phyloP scores from a whole-genome alignment of 2,888 invertebrate genomes.

The Isotomurus palustris region DNA sequence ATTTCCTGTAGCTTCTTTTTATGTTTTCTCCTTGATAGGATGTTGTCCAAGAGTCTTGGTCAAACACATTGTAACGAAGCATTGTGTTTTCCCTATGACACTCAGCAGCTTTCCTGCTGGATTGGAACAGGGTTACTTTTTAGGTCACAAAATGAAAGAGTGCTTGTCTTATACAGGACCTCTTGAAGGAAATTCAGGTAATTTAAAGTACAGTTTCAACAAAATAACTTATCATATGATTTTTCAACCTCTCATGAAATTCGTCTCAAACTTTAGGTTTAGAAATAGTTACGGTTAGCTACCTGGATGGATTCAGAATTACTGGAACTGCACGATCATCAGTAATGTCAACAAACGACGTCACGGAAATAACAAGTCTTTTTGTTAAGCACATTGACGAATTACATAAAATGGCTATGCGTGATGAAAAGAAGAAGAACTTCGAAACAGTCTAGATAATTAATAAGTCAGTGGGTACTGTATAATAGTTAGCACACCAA shows the following conservation, averaged over 20 bases:
- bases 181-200: background rate
- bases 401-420: too few relatives aligned
- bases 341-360: background rate
- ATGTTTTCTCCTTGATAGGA: too few relatives aligned
- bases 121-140: background rate
- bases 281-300: background rate
- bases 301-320: background rate
- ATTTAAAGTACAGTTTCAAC: too few relatives aligned
- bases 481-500: too few relatives aligned
- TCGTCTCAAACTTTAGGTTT: background rate
- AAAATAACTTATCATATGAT: too few relatives aligned
- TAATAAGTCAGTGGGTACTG: too few relatives aligned
- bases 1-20: too few relatives aligned
- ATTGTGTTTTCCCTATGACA: too few relatives aligned
- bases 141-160: background rate
- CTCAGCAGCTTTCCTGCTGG: conserved; percentile 1
- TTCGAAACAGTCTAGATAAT: too few relatives aligned
- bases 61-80: too few relatives aligned
- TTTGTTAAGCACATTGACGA: background rate
- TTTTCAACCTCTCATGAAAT: background rate
- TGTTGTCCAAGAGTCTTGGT: too few relatives aligned
- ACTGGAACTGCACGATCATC: background rate
- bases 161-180: background rate
- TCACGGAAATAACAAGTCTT: background rate
- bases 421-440: too few relatives aligned